phyloP scores from a whole-genome alignment of 2,113 vertebrate species.

The Pampusana beccarii region DNA sequence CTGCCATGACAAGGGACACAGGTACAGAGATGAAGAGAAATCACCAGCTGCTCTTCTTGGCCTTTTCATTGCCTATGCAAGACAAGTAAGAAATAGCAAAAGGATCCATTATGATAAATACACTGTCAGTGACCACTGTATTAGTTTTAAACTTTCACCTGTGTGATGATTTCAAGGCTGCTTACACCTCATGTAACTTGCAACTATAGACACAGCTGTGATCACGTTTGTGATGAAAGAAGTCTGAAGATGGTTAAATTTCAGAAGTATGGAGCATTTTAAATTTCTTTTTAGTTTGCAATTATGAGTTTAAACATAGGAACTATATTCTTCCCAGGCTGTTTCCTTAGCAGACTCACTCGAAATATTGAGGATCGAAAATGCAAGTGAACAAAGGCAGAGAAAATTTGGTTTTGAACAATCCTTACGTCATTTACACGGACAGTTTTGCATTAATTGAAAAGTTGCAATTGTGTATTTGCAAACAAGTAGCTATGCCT shows the following conservation, averaged over 20 bases:
- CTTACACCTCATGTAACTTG: not conserved
- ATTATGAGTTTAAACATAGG: not conserved
- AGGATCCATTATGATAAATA: not conserved
- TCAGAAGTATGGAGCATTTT: not conserved
- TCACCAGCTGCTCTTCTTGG: not conserved
- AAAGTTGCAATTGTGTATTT: not conserved
- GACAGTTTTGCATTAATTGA: not conserved
- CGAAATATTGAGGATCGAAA: not conserved
- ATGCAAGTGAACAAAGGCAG: not conserved
- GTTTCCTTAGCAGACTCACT: not conserved
- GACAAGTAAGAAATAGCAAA: not conserved
- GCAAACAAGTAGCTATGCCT: not conserved
- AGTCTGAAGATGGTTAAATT: not conserved
- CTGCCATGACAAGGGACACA: not conserved
- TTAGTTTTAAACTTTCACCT: not conserved
- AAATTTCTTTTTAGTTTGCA: not conserved
- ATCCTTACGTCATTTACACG: not conserved
- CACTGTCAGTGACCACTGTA: not conserved
- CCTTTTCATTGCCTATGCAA: not conserved
- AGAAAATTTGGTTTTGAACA: not conserved
- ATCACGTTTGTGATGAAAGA: not conserved
- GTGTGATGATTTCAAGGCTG: not conserved
- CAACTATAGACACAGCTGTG: not conserved
- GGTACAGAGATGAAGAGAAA: not conserved
- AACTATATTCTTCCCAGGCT: not conserved